These are phyloP conservation scores for Amphibalanus amphitrite DNA, from an alignment of 1,140 invertebrate species.

Conservation along the genomic window DNA sequence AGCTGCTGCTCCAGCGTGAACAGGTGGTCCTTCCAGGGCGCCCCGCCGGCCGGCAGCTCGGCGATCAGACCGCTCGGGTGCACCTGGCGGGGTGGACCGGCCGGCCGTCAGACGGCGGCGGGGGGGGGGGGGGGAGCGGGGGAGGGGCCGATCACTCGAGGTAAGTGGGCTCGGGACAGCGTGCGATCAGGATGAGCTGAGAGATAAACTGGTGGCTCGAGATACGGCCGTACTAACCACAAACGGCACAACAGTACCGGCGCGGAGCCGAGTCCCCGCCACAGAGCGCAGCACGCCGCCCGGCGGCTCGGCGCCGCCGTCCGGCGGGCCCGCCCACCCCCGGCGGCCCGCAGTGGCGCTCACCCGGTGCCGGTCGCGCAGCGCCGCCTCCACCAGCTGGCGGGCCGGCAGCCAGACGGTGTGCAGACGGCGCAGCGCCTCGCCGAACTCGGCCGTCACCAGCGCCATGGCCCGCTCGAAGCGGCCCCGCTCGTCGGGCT, in stretches of 20 bases:
- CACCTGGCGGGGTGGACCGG: conserved; percentile 21
- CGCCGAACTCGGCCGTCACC: conserved; percentile 62
- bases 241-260: no score
- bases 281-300: not conserved
- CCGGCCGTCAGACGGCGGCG: no score
- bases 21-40: conserved; percentile 82
- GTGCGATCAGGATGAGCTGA: no score
- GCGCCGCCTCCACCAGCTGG: conserved; percentile 44
- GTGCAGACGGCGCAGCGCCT: conserved; percentile 46
- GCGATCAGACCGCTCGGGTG: conserved; percentile 62
- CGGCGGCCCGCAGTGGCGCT: not conserved
- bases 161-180: not conserved
- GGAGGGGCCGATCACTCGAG: not conserved
- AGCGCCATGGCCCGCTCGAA: conserved; percentile 51
- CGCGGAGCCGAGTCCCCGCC: not conserved
- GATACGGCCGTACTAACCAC: no score
- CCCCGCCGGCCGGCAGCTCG: conserved; percentile 36
- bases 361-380: conserved; percentile 46
- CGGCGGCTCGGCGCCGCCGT: no score
- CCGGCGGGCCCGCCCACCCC: not conserved
- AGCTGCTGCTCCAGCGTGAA: conserved; percentile 59
- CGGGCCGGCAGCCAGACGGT: conserved; percentile 69
- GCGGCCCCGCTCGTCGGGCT: conserved; percentile 17
- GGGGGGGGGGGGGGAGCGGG: no score
- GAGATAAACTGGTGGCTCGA: no score